Evolutionary conservation across 1,140 invertebrate genomes (phyloP).

Genomic region (Sesamia nonagrioides): DNA sequence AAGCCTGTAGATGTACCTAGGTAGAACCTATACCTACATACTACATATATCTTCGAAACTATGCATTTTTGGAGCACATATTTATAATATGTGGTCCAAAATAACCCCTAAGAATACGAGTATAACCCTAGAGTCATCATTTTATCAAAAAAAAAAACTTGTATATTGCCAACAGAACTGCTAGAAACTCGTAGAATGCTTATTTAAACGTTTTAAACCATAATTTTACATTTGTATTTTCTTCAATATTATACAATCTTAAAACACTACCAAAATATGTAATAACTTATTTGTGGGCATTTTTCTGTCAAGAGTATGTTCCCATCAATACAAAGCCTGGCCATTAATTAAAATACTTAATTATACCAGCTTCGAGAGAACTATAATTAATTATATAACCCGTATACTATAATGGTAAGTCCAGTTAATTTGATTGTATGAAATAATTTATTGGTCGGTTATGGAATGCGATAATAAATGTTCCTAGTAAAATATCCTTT

Average conservation of each 20-base stretch:
- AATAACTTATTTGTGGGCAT: constrained; percentile 9
- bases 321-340: constrained; percentile 7
- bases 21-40: too few relatives aligned
- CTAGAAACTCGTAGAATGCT: neutral
- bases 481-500: neutral
- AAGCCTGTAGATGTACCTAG: too few relatives aligned
- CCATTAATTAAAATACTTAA: constrained; percentile 52
- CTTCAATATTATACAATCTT: too few relatives aligned
- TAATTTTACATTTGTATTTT: too few relatives aligned
- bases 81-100: too few relatives aligned
- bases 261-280: neutral
- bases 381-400: constrained; percentile 50
- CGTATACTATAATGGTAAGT: constrained; percentile 43
- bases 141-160: too few relatives aligned
- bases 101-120: too few relatives aligned
- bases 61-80: too few relatives aligned
- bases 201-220: neutral
- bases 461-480: constrained; percentile 26
- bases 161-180: too few relatives aligned
- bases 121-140: too few relatives aligned
- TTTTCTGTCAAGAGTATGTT: constrained; percentile 30
- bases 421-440: constrained; percentile 40
- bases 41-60: too few relatives aligned
- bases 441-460: constrained; percentile 43
- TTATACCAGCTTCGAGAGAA: constrained; percentile 45